Evolutionary conservation across 2,888 invertebrate genomes (phyloP).

Genomic region (Ichneumoninae sp.): DNA sequence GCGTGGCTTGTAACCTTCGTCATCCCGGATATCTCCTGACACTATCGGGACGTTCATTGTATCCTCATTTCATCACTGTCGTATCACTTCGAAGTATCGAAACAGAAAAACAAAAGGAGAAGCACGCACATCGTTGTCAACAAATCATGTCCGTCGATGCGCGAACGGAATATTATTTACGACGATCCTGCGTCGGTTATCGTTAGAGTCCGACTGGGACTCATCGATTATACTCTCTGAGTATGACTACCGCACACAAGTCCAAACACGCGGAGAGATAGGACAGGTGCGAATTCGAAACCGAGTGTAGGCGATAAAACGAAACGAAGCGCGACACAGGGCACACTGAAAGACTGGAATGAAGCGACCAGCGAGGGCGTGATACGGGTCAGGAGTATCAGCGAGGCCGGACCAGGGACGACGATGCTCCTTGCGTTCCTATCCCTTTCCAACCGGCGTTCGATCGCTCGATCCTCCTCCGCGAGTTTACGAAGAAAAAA

Average conservation of each 20-base stretch:
- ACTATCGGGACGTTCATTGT: constrained; percentile 83
- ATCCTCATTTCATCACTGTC: constrained; percentile 68
- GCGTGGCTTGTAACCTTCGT: constrained; percentile 80
- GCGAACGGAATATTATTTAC: not conserved
- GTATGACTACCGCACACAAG: constrained; percentile 13
- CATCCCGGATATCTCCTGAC: constrained; percentile 81
- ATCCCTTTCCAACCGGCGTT: not conserved
- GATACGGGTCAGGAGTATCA: constrained; percentile 52
- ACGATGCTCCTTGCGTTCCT: not conserved
- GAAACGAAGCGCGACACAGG: not conserved
- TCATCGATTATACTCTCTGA: constrained; percentile 13
- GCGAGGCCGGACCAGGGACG: constrained; percentile 15
- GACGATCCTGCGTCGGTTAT: not conserved
- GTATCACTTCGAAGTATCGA: not conserved
- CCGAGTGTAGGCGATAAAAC: constrained; percentile 16
- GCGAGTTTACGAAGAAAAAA: not conserved
- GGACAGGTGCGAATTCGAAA: constrained; percentile 34
- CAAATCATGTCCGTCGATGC: not conserved
- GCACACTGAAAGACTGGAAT: not conserved
- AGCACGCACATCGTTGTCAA: not conserved
- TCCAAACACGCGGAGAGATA: constrained; percentile 2
- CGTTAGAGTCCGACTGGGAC: not conserved
- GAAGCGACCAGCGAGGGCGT: constrained; percentile 8
- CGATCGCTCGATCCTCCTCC: not conserved
- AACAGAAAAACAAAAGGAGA: not conserved